Percentiles rank a stretch among this genome's conserved stretches.
These are phyloP conservation scores for Cariama cristata DNA, from an alignment of 2,113 vertebrate genomes.

Conservation along the genomic window DNA sequence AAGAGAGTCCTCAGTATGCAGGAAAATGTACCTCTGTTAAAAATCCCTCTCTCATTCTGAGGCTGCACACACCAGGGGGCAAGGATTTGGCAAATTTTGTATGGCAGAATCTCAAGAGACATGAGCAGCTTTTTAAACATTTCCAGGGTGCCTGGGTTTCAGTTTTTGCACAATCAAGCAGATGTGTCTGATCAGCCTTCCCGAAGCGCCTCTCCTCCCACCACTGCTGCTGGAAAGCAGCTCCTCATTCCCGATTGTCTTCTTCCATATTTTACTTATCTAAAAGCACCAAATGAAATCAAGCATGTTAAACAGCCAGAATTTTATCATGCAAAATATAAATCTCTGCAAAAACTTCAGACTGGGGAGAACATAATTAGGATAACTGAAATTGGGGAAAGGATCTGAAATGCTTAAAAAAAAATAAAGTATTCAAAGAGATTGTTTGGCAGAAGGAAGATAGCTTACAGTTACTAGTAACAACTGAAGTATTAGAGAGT, in stretches of 20 bases:
- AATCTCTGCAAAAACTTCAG: neutral
- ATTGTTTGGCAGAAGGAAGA: neutral
- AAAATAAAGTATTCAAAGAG: neutral
- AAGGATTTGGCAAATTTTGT: neutral
- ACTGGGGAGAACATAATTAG: neutral
- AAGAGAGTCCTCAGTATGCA: neutral
- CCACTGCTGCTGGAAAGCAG: neutral
- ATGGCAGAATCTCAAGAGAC: neutral
- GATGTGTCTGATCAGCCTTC: neutral
- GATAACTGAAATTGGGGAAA: neutral
- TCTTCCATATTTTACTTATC: neutral
- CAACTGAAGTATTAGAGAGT: neutral
- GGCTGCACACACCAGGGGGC: neutral
- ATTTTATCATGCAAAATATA: neutral
- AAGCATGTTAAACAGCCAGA: neutral
- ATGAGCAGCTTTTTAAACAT: neutral
- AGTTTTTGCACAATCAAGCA: slow-evolving; percentile 26
- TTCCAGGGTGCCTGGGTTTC: neutral
- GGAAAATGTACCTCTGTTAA: neutral
- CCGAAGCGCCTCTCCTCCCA: neutral
- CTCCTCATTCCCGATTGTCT: neutral
- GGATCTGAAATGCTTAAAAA: neutral
- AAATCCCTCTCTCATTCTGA: neutral
- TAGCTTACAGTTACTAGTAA: neutral
- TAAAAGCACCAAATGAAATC: neutral